phyloP scores from a whole-genome alignment of 1,140 invertebrate genomes.

The Papilio dardanus region DNA sequence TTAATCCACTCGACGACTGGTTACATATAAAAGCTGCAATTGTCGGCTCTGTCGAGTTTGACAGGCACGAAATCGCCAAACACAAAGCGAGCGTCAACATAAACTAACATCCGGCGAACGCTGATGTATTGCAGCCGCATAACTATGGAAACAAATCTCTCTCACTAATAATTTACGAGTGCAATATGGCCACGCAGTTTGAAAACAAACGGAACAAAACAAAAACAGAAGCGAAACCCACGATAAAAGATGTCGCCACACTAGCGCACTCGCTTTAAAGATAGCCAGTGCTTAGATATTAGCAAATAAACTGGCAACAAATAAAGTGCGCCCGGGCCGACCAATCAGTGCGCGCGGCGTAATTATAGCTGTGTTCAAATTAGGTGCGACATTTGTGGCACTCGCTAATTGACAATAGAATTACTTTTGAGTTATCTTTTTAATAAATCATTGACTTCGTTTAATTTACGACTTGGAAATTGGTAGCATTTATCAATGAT shows the following conservation, averaged over 20 bases:
- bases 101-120: conserved; percentile 77
- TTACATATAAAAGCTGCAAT: conserved; percentile 64
- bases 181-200: conserved; percentile 74
- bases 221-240: conserved; percentile 71
- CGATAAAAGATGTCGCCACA: conserved; percentile 79
- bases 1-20: conserved; percentile 39
- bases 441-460: conserved; percentile 15
- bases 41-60: conserved; percentile 65
- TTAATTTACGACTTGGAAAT: conserved; percentile 13
- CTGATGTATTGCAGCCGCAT: conserved; percentile 78
- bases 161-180: conserved; percentile 76
- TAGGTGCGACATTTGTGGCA: conserved; percentile 65
- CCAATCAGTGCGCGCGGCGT: conserved; percentile 64
- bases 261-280: conserved; percentile 67
- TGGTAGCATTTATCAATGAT: neutral
- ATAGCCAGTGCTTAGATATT: conserved; percentile 69
- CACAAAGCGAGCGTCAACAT: conserved; percentile 74
- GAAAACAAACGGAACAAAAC: conserved; percentile 72
- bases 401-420: conserved; percentile 68
- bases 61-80: conserved; percentile 73
- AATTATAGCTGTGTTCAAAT: conserved; percentile 77
- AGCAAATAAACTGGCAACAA: conserved; percentile 63
- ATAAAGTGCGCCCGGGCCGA: conserved; percentile 45
- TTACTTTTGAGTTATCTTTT: conserved; percentile 47
- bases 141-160: conserved; percentile 81